Percentiles rank a stretch among this genome's conserved stretches.
phyloP scores from a whole-genome alignment of 1,140 invertebrate genomes.

The Philotrypesis tridentata region DNA sequence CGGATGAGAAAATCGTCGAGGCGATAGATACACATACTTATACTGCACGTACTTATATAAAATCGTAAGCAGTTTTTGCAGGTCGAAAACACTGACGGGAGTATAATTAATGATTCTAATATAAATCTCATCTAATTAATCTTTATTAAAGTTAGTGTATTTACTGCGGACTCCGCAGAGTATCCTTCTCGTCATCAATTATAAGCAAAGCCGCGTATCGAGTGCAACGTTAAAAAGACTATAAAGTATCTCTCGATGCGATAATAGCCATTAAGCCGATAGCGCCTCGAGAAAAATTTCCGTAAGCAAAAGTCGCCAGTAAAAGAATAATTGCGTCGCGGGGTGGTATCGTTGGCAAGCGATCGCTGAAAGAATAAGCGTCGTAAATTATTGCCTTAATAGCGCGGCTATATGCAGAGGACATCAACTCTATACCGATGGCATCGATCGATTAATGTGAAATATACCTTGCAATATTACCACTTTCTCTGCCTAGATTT shows the following conservation, averaged over 20 bases:
- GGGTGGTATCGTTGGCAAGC: neutral
- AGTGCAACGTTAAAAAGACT: neutral
- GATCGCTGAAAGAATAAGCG: conserved; percentile 25
- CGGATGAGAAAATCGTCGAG: neutral
- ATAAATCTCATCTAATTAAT: neutral
- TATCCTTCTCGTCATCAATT: neutral
- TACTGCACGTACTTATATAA: neutral
- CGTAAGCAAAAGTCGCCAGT: conserved; percentile 34
- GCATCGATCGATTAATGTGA: conserved; percentile 54
- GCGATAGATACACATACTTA: too few species aligned
- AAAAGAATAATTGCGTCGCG: conserved; percentile 34
- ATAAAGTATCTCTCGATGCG: neutral
- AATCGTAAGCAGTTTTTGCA: neutral
- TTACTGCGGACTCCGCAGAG: too few species aligned
- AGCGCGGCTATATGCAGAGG: neutral
- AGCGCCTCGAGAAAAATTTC: neutral
- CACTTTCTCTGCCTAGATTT: conserved; percentile 17
- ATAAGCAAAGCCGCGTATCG: neutral
- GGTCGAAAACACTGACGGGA: neutral
- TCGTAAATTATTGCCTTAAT: conserved; percentile 45
- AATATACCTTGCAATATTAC: conserved; percentile 53
- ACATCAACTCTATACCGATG: neutral
- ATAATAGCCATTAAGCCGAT: neutral
- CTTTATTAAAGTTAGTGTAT: neutral
- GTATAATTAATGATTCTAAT: neutral